Evolutionary conservation across 1,140 invertebrate species (phyloP).

Genomic region (Drosophila watanabei): DNA sequence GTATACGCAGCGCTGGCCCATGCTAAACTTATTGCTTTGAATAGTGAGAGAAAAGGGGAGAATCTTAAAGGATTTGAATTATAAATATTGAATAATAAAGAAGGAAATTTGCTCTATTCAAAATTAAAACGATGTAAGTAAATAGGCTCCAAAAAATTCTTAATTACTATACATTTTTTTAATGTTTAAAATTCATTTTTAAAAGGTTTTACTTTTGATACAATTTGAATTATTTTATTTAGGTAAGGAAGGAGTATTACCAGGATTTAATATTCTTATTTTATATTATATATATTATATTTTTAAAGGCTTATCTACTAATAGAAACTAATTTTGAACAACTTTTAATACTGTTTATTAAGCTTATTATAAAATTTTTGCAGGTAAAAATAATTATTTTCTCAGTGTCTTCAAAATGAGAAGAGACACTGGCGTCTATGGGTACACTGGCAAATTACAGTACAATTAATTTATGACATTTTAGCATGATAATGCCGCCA

Average conservation of each 20-base stretch:
- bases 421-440: conserved; percentile 20
- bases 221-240: background rate
- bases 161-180: too few species aligned
- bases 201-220: background rate
- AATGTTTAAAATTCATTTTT: background rate
- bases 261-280: background rate
- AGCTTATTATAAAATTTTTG: background rate
- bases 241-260: background rate
- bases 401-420: background rate
- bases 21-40: conserved; percentile 43
- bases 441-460: conserved; percentile 58
- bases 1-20: conserved; percentile 67
- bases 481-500: conserved; percentile 58
- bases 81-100: background rate
- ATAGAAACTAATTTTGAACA: background rate
- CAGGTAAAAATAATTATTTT: background rate
- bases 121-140: background rate
- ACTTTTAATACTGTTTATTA: background rate
- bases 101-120: too few species aligned
- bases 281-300: too few species aligned
- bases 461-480: conserved; percentile 79
- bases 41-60: background rate
- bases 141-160: background rate
- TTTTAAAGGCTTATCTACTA: background rate
- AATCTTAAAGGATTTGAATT: too few species aligned